phyloP scores from a whole-genome alignment of 2,113 vertebrate species.

The Bothrops jararaca region DNA sequence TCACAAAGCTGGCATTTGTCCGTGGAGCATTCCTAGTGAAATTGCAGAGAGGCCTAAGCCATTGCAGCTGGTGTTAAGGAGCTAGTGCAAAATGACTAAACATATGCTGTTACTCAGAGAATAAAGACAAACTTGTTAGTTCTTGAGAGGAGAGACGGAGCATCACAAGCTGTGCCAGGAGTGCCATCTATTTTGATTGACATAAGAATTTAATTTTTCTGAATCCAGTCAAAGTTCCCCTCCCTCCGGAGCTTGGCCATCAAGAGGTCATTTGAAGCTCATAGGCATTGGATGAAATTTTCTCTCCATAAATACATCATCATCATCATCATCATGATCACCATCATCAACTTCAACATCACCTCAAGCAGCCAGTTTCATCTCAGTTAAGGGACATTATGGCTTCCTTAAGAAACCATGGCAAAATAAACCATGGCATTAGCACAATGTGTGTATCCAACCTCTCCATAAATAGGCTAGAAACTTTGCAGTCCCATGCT shows the following conservation, averaged over 20 bases:
- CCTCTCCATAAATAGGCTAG: not conserved
- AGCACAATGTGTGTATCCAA: not conserved
- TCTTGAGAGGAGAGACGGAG: not conserved
- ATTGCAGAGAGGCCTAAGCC: not conserved
- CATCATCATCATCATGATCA: not conserved
- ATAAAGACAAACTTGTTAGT: not conserved
- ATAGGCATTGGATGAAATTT: not conserved
- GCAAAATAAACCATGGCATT: not conserved
- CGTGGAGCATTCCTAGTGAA: not conserved
- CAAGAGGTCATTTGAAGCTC: not conserved
- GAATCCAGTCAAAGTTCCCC: not conserved
- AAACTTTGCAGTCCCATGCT: not conserved
- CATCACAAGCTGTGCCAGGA: not conserved
- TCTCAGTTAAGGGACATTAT: not conserved
- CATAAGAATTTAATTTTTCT: not conserved
- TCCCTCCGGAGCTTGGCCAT: not conserved
- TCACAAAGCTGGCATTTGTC: not conserved
- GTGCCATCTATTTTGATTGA: not conserved
- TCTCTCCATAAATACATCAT: not conserved
- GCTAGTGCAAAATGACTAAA: not conserved
- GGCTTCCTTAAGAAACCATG: not conserved
- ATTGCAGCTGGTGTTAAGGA: fast-evolving
- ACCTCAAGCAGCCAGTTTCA: not conserved
- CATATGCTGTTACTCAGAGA: not conserved
- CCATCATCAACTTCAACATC: not conserved